Evolutionary conservation across 2,888 invertebrate genomes (phyloP).

Genomic region (Eupithecia exiguata): DNA sequence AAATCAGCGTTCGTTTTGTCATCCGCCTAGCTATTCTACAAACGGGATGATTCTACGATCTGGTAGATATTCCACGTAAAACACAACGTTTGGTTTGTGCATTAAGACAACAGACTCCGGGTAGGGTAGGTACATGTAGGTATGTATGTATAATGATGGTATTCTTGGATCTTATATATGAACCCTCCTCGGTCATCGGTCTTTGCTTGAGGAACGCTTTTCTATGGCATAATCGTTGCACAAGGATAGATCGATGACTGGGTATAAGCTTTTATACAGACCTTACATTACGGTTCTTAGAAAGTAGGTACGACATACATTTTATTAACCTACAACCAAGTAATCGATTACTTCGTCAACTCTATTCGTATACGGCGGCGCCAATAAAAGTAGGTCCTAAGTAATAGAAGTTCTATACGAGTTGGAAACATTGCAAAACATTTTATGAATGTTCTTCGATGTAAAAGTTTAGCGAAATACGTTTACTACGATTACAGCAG

Average conservation of each 20-base stretch:
- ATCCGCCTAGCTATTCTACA: not conserved
- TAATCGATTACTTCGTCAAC: not conserved
- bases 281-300: not conserved
- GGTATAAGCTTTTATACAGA: no score
- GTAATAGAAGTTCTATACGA: not conserved
- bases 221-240: no score
- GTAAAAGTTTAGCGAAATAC: slow-evolving; percentile 25
- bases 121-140: no score
- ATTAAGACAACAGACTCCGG: no score
- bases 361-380: not conserved
- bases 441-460: slow-evolving; percentile 28
- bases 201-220: no score
- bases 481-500: slow-evolving; percentile 37
- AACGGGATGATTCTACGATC: no score
- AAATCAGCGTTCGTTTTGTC: not conserved
- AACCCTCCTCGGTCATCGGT: no score
- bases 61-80: no score
- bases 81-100: no score
- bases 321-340: not conserved
- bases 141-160: no score
- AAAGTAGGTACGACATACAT: not conserved
- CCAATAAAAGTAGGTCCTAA: not conserved
- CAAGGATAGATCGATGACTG: no score
- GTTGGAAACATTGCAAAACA: not conserved
- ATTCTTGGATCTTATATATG: no score